These are phyloP conservation scores for Diorhabda sublineata DNA, from an alignment of 1,140 invertebrate genomes.

Conservation along the genomic window DNA sequence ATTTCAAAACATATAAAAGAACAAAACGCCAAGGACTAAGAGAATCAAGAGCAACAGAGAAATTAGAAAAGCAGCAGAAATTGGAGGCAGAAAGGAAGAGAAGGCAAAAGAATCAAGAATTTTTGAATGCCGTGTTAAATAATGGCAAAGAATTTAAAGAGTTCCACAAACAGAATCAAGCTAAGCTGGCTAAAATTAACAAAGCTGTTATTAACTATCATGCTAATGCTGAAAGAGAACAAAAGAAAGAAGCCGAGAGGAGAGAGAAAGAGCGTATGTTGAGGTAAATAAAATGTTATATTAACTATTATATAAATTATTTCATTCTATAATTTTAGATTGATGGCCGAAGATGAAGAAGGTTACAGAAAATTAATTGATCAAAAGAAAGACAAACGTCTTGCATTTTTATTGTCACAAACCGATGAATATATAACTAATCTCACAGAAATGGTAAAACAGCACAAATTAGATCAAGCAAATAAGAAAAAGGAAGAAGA, in stretches of 20 bases:
- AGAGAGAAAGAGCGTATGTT: conserved; percentile 99
- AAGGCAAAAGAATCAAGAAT: conserved; percentile 94
- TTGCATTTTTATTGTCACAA: conserved; percentile 96
- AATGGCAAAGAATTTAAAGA: conserved; percentile 98
- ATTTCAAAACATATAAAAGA: conserved; percentile 94
- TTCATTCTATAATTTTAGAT: conserved; percentile 29
- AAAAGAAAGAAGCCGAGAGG: conserved; percentile 98
- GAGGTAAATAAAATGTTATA: conserved; percentile 40
- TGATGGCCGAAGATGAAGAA: conserved; percentile 97
- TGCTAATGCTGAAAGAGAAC: conserved; percentile 95
- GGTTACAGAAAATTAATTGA: conserved; percentile 96
- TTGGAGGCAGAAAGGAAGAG: conserved; percentile 93
- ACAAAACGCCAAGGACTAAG: conserved; percentile 91
- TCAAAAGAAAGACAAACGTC: conserved; percentile 99
- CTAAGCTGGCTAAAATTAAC: conserved; percentile 83
- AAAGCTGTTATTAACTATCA: conserved; percentile 96
- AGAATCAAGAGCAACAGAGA: conserved; percentile 96
- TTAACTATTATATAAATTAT: background rate
- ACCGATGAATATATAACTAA: conserved; percentile 98
- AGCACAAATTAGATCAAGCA: conserved; percentile 82
- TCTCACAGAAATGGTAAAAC: conserved; percentile 94
- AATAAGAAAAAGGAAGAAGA: conserved; percentile 66
- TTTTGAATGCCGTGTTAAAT: conserved; percentile 89
- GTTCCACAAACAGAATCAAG: conserved; percentile 73
- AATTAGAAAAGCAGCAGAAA: conserved; percentile 98